These are phyloP conservation scores for Brachirus orientalis DNA, from an alignment of 2,113 vertebrate genomes.

Conservation along the genomic window DNA sequence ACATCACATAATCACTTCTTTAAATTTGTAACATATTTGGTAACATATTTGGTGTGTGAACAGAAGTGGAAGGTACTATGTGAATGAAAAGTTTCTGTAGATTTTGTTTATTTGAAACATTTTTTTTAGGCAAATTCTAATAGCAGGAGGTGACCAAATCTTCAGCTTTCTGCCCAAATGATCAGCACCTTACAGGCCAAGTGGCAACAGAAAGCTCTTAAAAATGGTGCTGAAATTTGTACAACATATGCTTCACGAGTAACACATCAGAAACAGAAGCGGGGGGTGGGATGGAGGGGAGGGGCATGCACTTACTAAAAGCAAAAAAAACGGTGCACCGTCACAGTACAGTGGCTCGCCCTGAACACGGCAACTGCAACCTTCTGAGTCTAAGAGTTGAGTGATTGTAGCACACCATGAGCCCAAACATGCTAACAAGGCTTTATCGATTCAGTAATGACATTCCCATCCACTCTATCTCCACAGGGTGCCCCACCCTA, in stretches of 20 bases:
- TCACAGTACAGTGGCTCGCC: constrained; percentile 40
- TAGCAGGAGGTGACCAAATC: constrained; percentile 14
- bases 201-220: constrained; percentile 47
- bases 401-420: constrained; percentile 53
- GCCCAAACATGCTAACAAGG: constrained; percentile 65
- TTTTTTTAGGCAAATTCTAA: too few relatives aligned
- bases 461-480: constrained; percentile 81
- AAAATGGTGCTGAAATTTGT: constrained; percentile 49
- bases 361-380: constrained; percentile 15
- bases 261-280: constrained; percentile 57
- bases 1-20: too few relatives aligned
- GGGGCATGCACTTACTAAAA: constrained; percentile 1
- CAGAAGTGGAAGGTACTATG: background rate
- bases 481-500: constrained; percentile 84
- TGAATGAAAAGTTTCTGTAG: background rate
- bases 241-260: constrained; percentile 61
- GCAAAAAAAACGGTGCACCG: constrained; percentile 39
- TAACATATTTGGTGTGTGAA: too few relatives aligned
- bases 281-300: background rate
- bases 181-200: constrained; percentile 40
- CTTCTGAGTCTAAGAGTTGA: background rate
- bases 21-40: too few relatives aligned
- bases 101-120: background rate
- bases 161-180: constrained; percentile 28
- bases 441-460: constrained; percentile 82